Conservation (phyloP, 2,888 invertebrate genomes). For the Apoda limacodes region DNA sequence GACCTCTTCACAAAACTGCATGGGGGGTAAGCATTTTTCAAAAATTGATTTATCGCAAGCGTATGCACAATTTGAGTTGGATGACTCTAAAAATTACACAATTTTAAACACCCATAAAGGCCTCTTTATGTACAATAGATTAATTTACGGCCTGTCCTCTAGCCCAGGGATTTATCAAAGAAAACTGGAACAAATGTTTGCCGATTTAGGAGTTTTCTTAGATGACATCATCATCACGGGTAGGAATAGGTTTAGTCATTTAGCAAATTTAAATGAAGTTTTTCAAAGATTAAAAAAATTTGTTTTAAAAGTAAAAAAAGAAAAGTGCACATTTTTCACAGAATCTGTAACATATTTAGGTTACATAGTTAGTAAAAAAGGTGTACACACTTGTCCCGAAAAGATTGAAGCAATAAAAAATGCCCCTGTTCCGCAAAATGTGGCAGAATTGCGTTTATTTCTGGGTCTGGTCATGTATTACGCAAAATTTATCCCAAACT, state of each 20-base stretch:
- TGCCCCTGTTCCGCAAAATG: conserved; percentile 9
- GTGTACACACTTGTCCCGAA: conserved; percentile 15
- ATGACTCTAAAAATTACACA: conserved; percentile 17
- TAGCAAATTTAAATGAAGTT: conserved; percentile 11
- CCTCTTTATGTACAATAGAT: conserved; percentile 17
- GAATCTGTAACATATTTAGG: conserved; percentile 9
- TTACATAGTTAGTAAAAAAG: conserved; percentile 7
- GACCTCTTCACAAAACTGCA: too few relatives aligned
- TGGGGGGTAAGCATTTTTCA: conserved; percentile 7
- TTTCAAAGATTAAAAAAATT: conserved; percentile 10
- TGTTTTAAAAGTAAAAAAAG: conserved; percentile 8
- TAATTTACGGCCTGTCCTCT: conserved; percentile 17
- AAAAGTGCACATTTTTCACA: conserved; percentile 12
- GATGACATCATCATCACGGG: conserved; percentile 18
- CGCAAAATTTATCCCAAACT: conserved; percentile 14
- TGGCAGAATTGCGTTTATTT: conserved; percentile 17
- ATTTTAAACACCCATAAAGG: conserved; percentile 22
- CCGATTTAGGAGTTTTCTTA: conserved; percentile 9
- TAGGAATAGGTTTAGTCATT: conserved; percentile 2
- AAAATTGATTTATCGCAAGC: conserved; percentile 14
- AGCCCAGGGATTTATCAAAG: conserved; percentile 19
- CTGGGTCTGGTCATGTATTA: conserved; percentile 19
- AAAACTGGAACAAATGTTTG: conserved; percentile 13
- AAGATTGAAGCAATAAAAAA: conserved; percentile 14
- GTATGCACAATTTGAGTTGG: conserved; percentile 14